Conservation (phyloP, 2,797 vertebrate species). For the Cyprinella venusta region DNA sequence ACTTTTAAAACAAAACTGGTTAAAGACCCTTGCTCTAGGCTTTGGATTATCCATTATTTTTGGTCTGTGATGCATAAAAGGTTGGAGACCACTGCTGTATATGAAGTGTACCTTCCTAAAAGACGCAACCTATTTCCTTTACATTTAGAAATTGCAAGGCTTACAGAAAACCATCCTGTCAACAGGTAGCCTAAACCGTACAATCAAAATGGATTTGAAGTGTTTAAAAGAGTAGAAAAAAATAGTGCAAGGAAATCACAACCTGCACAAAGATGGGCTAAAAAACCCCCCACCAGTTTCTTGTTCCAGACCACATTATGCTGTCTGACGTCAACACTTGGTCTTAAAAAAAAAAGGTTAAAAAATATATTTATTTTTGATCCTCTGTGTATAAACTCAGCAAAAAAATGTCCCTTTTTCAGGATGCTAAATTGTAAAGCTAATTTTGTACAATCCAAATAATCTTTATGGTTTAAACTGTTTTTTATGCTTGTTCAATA, state of each 20-base stretch:
- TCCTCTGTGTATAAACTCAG: background rate
- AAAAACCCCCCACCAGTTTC: background rate
- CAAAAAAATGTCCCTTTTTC: background rate
- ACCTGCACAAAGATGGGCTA: background rate
- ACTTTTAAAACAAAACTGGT: background rate
- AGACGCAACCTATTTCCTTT: background rate
- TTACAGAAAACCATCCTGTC: conserved; percentile 12
- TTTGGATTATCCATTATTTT: background rate
- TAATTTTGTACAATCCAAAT: background rate
- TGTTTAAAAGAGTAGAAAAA: background rate
- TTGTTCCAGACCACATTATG: background rate
- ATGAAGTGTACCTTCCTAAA: background rate
- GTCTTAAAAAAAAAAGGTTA: background rate
- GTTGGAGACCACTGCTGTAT: conserved; percentile 13
- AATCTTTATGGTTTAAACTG: background rate
- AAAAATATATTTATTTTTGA: background rate
- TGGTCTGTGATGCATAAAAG: background rate
- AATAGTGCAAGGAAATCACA: conserved; percentile 20
- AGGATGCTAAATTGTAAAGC: background rate
- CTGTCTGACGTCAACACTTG: background rate
- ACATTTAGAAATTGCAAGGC: background rate
- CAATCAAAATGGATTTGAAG: conserved; percentile 2
- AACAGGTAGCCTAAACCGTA: background rate
- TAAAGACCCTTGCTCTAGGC: conserved; percentile 15
- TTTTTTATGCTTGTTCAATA: background rate